Percentiles rank a stretch among this genome's conserved stretches.
Evolutionary conservation across 2,888 invertebrate genomes (phyloP).

Genomic region (Scrobipalpa costella): DNA sequence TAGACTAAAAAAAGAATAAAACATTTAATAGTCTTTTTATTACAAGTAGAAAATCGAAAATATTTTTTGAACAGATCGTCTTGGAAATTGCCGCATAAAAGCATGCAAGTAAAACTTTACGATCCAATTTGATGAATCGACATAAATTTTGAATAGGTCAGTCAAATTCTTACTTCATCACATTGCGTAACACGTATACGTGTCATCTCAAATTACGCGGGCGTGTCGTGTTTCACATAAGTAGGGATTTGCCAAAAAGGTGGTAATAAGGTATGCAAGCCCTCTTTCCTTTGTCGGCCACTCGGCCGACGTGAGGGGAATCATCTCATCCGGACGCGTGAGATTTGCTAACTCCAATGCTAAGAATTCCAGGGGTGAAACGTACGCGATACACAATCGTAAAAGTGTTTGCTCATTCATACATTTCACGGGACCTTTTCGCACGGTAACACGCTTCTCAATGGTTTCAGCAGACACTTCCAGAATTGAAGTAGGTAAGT

Average conservation of each 20-base stretch:
- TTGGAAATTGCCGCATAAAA: not conserved
- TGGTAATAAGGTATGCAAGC: conserved; percentile 80
- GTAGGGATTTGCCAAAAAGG: conserved; percentile 77
- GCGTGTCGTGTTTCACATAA: conserved; percentile 74
- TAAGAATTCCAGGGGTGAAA: conserved; percentile 62
- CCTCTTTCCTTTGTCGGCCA: conserved; percentile 80
- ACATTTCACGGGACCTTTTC: conserved; percentile 46
- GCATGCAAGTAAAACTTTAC: conserved; percentile 1
- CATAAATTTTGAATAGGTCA: conserved; percentile 11
- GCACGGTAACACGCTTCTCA: conserved; percentile 13
- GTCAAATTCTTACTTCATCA: conserved; percentile 13
- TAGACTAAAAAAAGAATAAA: not conserved
- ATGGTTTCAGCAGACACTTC: conserved; percentile 42
- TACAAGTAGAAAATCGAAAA: not conserved
- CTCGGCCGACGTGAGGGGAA: conserved; percentile 77
- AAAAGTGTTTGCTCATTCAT: conserved; percentile 66
- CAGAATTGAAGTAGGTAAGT: conserved; percentile 45
- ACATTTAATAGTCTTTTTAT: not conserved
- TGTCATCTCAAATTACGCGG: conserved; percentile 64
- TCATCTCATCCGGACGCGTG: conserved; percentile 51
- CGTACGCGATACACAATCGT: conserved; percentile 56
- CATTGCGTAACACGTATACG: conserved; percentile 23
- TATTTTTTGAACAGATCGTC: conserved; percentile 1
- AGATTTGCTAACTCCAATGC: conserved; percentile 66
- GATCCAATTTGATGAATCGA: not conserved